Evolutionary conservation across 1,140 invertebrate genomes (phyloP).

Genomic region (Drosophila persimilis): DNA sequence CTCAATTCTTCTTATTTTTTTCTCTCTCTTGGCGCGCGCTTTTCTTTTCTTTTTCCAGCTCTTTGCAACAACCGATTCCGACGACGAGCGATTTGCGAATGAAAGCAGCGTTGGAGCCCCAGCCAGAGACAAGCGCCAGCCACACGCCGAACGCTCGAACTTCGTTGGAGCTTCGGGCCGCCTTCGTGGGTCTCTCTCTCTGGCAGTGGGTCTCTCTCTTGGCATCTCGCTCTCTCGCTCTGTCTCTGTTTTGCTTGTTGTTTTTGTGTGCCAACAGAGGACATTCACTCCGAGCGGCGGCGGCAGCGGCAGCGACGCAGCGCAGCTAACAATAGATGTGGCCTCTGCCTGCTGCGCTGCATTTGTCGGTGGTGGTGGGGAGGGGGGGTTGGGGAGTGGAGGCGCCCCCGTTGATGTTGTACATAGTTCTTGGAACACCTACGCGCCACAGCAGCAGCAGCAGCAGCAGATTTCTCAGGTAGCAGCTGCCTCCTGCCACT

Average conservation of each 20-base stretch:
- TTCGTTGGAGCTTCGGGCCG: neutral
- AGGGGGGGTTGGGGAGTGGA: constrained; percentile 5
- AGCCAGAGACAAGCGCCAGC: constrained; percentile 19
- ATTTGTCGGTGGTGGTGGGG: neutral
- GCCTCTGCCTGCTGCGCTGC: constrained; percentile 40
- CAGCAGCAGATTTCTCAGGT: constrained; percentile 58
- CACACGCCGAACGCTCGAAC: constrained; percentile 6
- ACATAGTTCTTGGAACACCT: constrained; percentile 80
- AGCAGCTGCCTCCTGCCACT: constrained; percentile 64
- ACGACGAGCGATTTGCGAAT: constrained; percentile 83
- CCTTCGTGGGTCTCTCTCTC: neutral
- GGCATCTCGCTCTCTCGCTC: neutral
- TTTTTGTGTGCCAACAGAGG: constrained; percentile 82
- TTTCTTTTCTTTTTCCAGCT: constrained; percentile 45
- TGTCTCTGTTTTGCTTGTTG: constrained; percentile 53
- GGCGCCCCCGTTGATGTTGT: constrained; percentile 48
- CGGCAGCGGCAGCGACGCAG: constrained; percentile 46
- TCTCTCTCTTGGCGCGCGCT: constrained; percentile 65
- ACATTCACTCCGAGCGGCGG: constrained; percentile 77
- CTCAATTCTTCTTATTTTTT: constrained; percentile 38
- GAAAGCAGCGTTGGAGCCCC: constrained; percentile 67
- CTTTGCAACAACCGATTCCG: constrained; percentile 72
- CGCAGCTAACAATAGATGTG: constrained; percentile 69
- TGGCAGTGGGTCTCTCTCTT: neutral
- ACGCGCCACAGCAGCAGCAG: constrained; percentile 42